A percentile compares a stretch with the other conserved stretches of the same genome.
phyloP scores from a whole-genome alignment of 2,888 invertebrate genomes.

The Eudasyphora cyanicolor region DNA sequence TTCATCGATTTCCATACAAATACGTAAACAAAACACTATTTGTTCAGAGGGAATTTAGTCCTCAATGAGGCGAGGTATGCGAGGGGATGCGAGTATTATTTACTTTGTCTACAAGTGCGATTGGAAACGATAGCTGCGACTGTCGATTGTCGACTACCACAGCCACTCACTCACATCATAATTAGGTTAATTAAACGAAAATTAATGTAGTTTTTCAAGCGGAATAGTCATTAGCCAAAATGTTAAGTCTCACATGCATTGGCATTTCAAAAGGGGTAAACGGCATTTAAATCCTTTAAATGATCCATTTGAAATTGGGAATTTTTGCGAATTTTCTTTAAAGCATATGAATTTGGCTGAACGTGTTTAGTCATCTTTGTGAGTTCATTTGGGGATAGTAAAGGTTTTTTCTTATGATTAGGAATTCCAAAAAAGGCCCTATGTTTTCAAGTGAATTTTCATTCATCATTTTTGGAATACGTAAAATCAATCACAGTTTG shows the following conservation, averaged over 20 bases:
- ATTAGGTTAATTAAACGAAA: conserved; percentile 33
- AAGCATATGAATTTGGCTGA: neutral
- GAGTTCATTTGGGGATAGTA: no score
- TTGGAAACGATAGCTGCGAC: neutral
- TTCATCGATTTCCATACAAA: conserved; percentile 48
- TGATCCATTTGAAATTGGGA: neutral
- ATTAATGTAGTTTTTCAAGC: neutral
- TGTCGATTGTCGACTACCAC: neutral
- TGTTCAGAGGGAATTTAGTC: neutral
- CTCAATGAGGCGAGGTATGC: neutral
- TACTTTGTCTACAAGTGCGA: conserved; percentile 10
- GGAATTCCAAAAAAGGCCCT: no score
- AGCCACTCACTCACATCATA: neutral
- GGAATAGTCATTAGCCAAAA: neutral
- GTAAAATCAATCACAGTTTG: no score
- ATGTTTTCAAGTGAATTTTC: neutral
- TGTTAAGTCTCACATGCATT: neutral
- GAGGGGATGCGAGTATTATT: neutral
- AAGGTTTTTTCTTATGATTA: no score
- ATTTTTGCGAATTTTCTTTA: neutral
- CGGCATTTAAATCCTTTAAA: neutral
- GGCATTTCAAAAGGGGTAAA: neutral
- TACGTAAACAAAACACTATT: neutral
- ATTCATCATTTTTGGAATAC: no score
- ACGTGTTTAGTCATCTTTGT: neutral